Conservation (phyloP, 2,888 invertebrate species). For the Synanthedon myopaeformis region DNA sequence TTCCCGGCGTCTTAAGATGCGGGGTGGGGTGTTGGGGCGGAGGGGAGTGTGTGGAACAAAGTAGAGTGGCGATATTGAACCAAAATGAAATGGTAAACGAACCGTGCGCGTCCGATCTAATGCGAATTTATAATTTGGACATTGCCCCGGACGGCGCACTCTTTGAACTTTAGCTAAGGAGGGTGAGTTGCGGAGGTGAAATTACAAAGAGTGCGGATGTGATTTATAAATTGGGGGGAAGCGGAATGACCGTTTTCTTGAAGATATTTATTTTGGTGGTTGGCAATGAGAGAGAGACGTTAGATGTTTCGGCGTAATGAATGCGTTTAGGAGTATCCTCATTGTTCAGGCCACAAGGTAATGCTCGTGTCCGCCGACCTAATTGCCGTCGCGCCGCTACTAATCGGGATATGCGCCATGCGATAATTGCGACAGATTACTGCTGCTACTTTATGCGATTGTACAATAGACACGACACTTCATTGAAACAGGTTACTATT, state of each 20-base stretch:
- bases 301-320: slow-evolving; percentile 40
- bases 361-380: slow-evolving; percentile 67
- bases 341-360: slow-evolving; percentile 48
- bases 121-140: slow-evolving; percentile 72
- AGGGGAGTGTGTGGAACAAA: slow-evolving; percentile 68
- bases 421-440: slow-evolving; percentile 65
- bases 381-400: slow-evolving; percentile 61
- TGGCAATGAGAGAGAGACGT: slow-evolving; percentile 34
- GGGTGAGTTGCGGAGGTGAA: slow-evolving; percentile 48
- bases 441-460: slow-evolving; percentile 8
- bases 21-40: slow-evolving; percentile 36
- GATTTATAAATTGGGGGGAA: slow-evolving; percentile 56
- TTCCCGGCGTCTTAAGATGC: slow-evolving; percentile 69
- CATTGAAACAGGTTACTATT: neutral
- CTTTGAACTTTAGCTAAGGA: slow-evolving; percentile 54
- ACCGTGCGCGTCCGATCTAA: slow-evolving; percentile 71
- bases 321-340: slow-evolving; percentile 66
- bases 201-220: slow-evolving; percentile 60
- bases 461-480: slow-evolving; percentile 1
- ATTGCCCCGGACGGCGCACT: slow-evolving; percentile 57
- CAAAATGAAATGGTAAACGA: slow-evolving; percentile 71
- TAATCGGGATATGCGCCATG: slow-evolving; percentile 69
- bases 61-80: slow-evolving; percentile 70
- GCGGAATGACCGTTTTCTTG: slow-evolving; percentile 35
- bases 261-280: slow-evolving; percentile 37